Conservation (phyloP, 2,797 vertebrate species). For the Spea hammondii region DNA sequence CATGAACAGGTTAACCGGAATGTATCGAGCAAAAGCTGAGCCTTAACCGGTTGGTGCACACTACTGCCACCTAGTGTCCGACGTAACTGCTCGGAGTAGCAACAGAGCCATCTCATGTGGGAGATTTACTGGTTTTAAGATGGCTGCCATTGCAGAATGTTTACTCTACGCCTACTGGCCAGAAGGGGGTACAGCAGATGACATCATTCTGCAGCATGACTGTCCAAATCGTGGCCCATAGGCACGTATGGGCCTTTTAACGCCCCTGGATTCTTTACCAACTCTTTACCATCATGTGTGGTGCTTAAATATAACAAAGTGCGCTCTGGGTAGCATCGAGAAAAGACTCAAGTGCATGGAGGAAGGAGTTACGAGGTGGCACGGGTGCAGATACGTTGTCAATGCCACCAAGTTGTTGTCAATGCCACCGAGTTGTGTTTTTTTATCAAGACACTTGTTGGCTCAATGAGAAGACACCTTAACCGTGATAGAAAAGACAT, state of each 20-base stretch:
- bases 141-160: slow-evolving; percentile 57
- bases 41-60: slow-evolving; percentile 51
- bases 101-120: slow-evolving; percentile 45
- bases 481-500: neutral
- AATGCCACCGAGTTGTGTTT: too few relatives aligned
- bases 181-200: slow-evolving; percentile 2
- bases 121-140: slow-evolving; percentile 56
- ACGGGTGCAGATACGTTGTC: too few relatives aligned
- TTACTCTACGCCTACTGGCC: slow-evolving; percentile 20
- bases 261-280: neutral
- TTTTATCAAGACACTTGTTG: too few relatives aligned
- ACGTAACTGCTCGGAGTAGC: slow-evolving; percentile 51
- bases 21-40: slow-evolving; percentile 14
- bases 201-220: slow-evolving; percentile 8
- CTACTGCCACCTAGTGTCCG: slow-evolving; percentile 67
- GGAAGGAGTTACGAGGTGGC: too few relatives aligned
- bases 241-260: neutral
- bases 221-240: neutral
- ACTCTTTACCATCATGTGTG: too few relatives aligned
- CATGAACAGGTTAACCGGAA: slow-evolving; percentile 39
- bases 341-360: too few relatives aligned
- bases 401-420: too few relatives aligned
- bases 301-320: too few relatives aligned
- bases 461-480: too few relatives aligned
- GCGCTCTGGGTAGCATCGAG: too few relatives aligned